Conservation (phyloP, 2,888 invertebrate genomes). For the Yponomeuta evonymella region DNA sequence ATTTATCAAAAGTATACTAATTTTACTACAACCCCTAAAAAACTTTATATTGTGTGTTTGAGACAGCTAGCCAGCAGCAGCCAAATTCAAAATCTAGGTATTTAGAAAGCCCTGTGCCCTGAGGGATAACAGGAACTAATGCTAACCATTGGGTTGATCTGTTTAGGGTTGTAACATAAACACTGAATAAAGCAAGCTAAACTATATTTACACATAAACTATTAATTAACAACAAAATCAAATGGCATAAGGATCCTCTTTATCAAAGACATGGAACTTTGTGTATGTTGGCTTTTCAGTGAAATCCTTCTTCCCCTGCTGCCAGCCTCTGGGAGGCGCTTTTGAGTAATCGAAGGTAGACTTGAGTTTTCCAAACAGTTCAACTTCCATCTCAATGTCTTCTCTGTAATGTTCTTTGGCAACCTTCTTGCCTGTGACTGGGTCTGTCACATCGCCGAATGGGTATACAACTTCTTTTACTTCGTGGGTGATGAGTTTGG, state of each 20-base stretch:
- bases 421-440: slow-evolving; percentile 87
- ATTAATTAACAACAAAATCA: slow-evolving; percentile 39
- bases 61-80: too few species aligned
- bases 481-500: slow-evolving; percentile 86
- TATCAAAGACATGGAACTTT: slow-evolving; percentile 86
- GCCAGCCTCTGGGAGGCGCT: slow-evolving; percentile 87
- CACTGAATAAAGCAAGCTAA: neutral
- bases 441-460: slow-evolving; percentile 90
- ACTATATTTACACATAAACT: slow-evolving; percentile 5
- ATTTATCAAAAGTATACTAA: too few species aligned
- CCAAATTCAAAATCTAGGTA: too few species aligned
- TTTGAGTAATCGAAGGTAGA: slow-evolving; percentile 84
- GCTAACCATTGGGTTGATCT: too few species aligned
- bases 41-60: too few species aligned
- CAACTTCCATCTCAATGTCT: slow-evolving; percentile 79
- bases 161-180: neutral
- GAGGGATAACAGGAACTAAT: too few species aligned
- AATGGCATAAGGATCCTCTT: slow-evolving; percentile 83
- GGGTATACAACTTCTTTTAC: slow-evolving; percentile 88
- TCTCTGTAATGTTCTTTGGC: slow-evolving; percentile 84
- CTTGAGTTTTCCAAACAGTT: slow-evolving; percentile 81
- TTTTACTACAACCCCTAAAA: too few species aligned
- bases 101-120: too few species aligned
- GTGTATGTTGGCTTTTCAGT: slow-evolving; percentile 85
- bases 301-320: slow-evolving; percentile 89